Conservation (phyloP, 2,797 vertebrate species). For the Danio kyathit region DNA sequence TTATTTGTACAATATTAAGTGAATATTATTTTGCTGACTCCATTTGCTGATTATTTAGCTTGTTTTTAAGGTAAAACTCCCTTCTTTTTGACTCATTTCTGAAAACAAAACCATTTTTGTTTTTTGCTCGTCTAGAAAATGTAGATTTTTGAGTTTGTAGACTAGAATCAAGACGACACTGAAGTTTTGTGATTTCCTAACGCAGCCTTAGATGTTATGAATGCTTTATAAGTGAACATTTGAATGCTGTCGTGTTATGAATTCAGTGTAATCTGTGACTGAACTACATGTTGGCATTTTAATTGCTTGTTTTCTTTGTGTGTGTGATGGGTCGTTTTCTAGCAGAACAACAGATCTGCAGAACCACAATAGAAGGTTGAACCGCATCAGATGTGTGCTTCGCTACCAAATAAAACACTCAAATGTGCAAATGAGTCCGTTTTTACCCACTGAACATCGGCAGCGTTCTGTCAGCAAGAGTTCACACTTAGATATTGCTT, state of each 20-base stretch:
- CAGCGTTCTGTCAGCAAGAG: not conserved
- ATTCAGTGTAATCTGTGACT: not conserved
- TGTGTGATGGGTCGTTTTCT: not conserved
- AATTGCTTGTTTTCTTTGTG: not conserved
- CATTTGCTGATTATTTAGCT: no score
- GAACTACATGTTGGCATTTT: not conserved
- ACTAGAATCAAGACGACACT: no score
- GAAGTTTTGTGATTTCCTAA: no score
- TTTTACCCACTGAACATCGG: not conserved
- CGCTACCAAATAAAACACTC: conserved; percentile 4
- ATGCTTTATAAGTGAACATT: not conserved
- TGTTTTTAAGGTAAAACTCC: no score
- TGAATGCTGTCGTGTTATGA: not conserved
- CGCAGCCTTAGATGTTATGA: not conserved
- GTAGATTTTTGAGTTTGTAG: no score
- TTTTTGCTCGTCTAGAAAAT: no score
- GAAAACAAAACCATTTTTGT: no score
- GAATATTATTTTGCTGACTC: no score
- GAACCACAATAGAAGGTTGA: not conserved
- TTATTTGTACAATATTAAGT: no score
- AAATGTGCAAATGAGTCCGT: not conserved
- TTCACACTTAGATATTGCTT: no score
- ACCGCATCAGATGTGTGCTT: not conserved
- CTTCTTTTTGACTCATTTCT: no score
- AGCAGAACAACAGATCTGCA: not conserved